phyloP scores from a whole-genome alignment of 2,888 invertebrate genomes.

The Rhamphomyia laevipes region DNA sequence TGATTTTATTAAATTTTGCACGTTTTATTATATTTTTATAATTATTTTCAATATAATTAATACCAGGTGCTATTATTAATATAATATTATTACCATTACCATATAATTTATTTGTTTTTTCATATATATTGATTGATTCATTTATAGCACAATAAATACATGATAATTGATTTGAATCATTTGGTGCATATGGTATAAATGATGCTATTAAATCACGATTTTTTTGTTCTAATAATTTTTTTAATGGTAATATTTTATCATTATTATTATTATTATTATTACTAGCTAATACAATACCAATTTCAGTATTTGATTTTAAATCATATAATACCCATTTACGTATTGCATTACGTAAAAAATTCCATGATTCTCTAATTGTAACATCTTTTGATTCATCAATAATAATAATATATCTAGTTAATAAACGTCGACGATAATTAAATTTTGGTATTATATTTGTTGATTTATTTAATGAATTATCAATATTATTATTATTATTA shows the following conservation, averaged over 20 bases:
- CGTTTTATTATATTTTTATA: slow-evolving; percentile 28
- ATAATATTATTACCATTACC: slow-evolving; percentile 44
- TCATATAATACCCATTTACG: slow-evolving; percentile 47
- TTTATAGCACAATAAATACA: slow-evolving; percentile 32
- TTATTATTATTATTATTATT: slow-evolving; percentile 17
- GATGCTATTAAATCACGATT: slow-evolving; percentile 38
- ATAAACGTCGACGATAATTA: slow-evolving; percentile 40
- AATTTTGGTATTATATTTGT: slow-evolving; percentile 39
- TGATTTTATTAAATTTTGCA: slow-evolving; percentile 36
- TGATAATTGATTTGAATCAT: slow-evolving; percentile 39
- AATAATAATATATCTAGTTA: slow-evolving; percentile 45
- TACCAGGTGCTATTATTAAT: slow-evolving; percentile 45
- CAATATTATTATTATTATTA: slow-evolving; percentile 12
- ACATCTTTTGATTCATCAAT: slow-evolving; percentile 48
- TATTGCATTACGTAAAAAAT: slow-evolving; percentile 44
- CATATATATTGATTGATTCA: slow-evolving; percentile 35
- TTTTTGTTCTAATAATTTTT: slow-evolving; percentile 29
- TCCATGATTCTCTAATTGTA: slow-evolving; percentile 47
- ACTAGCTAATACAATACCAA: slow-evolving; percentile 39
- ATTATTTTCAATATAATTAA: slow-evolving; percentile 34
- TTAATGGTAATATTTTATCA: slow-evolving; percentile 31
- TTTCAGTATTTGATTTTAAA: slow-evolving; percentile 41
- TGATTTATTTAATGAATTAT: neutral
- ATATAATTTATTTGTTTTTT: slow-evolving; percentile 31
- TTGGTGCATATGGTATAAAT: slow-evolving; percentile 41